Evolutionary conservation across 2,888 invertebrate species (phyloP), one percentile per base, ranked within the genome.

Genomic region (Netelia virgata): DNA sequence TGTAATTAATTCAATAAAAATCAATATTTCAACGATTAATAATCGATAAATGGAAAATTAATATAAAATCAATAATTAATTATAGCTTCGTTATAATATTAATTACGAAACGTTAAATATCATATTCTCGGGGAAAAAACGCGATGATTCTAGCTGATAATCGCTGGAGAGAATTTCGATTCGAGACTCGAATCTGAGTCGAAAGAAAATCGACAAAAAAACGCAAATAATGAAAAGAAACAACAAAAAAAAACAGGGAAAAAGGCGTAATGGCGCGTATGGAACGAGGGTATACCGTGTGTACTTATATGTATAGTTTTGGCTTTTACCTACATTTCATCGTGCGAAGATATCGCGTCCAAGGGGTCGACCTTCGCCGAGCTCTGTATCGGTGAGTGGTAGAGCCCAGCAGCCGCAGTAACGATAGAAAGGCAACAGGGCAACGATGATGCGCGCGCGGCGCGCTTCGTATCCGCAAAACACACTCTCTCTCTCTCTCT

Each of bases 321-420:
- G 14, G 14, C 10, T 74, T 70, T 57, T 10, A 50, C 10, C 50
- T 69, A 11, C 53, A 55, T 73, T 53, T 61, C 28, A 73, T 43
- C 55, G 47, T 57, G 18, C 53, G 55, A 63, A 47, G 23, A 47
- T 59, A 69, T 78, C 20, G 61, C 63, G 47, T 63, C 20, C 20
- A 53, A 73, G 23, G 61, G 61, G 55, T 23, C 69, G 68, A 59
- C 77, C 73, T 83, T 73, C 61, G 55, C 36, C 53, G 41, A 75
- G 11, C 41, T 16, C 47, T 11, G 41, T 59, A 66, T 76, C 72
- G 61, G 41, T 57, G 55, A 64, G 64, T 61, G 59, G 50, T 64
- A 57, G 73, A 43, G 66, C 43, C 20, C 66, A 66, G 66, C 36
- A 73, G 73, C 74, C 47, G 28, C 23, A 74, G 66, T 53, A 66